Percentiles rank a stretch among this genome's conserved stretches.
phyloP scores from a whole-genome alignment of 2,888 invertebrate species.

The Chironomus tentans region DNA sequence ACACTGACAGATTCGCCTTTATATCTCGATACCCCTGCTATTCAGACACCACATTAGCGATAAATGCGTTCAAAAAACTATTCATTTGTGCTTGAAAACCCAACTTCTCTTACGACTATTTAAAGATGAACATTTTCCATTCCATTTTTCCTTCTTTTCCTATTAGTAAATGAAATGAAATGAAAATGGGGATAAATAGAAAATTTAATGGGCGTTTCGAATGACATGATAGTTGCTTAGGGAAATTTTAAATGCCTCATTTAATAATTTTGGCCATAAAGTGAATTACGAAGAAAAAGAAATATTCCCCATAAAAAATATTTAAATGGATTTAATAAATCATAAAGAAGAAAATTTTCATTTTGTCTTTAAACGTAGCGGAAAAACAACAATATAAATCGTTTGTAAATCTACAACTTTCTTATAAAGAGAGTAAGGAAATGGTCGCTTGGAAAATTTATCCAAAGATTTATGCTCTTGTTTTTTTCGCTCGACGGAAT shows the following conservation, averaged over 20 bases:
- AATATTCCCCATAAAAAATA: background rate
- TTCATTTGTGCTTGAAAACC: too few relatives aligned
- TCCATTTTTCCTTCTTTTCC: background rate
- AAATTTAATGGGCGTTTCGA: constrained; percentile 21
- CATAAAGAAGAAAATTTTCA: background rate
- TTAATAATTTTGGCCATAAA: background rate
- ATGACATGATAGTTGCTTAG: background rate
- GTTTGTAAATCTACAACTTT: background rate
- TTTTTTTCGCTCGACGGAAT: background rate
- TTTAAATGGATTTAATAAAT: background rate
- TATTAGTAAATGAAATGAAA: background rate
- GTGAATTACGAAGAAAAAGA: too few relatives aligned
- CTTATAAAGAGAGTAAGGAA: background rate
- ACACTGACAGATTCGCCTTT: too few relatives aligned
- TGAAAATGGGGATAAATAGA: background rate
- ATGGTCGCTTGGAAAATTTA: background rate
- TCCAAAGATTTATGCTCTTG: constrained; percentile 22
- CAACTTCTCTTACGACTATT: background rate
- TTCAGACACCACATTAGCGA: too few relatives aligned
- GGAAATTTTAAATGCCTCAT: background rate
- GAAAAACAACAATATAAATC: constrained; percentile 4
- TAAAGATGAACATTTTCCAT: background rate
- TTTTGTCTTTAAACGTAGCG: background rate
- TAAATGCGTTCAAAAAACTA: too few relatives aligned
- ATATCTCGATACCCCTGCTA: too few relatives aligned